phyloP scores from a whole-genome alignment of 2,113 vertebrate genomes.

The Fregetta grallaria region DNA sequence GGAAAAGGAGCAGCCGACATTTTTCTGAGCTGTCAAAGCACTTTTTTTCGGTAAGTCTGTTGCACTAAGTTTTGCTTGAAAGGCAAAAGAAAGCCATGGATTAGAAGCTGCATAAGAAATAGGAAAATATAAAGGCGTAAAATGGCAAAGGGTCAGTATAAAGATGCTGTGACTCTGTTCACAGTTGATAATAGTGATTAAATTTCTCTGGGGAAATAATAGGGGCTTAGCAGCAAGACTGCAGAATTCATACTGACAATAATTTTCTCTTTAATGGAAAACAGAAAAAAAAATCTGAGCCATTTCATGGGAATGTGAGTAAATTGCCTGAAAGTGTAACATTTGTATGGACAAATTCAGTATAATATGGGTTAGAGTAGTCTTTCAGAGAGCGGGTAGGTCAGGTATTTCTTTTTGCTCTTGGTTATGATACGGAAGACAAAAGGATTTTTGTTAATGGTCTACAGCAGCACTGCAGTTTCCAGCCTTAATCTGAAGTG shows the following conservation, averaged over 20 bases:
- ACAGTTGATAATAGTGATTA: not conserved
- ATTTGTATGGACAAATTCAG: no score
- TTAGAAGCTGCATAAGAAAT: not conserved
- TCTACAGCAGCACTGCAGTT: not conserved
- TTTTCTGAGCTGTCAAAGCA: not conserved
- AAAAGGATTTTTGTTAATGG: not conserved
- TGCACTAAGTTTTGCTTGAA: not conserved
- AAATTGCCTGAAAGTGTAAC: rapidly evolving
- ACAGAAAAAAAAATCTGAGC: not conserved
- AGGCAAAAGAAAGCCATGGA: not conserved
- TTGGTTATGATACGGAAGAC: not conserved
- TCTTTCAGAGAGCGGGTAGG: rapidly evolving
- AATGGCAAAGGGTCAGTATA: not conserved
- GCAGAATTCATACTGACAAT: not conserved
- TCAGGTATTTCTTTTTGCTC: not conserved
- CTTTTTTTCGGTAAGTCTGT: not conserved
- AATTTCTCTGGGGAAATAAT: not conserved
- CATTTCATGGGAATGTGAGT: not conserved
- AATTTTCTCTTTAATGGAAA: not conserved
- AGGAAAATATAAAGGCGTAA: not conserved
- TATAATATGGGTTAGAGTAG: rapidly evolving
- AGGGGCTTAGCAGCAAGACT: not conserved
- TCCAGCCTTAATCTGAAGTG: not conserved
- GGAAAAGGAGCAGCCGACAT: not conserved
- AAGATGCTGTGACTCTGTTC: not conserved